Conservation (phyloP, 1,140 invertebrate species). For the Magallana ariakensis region DNA sequence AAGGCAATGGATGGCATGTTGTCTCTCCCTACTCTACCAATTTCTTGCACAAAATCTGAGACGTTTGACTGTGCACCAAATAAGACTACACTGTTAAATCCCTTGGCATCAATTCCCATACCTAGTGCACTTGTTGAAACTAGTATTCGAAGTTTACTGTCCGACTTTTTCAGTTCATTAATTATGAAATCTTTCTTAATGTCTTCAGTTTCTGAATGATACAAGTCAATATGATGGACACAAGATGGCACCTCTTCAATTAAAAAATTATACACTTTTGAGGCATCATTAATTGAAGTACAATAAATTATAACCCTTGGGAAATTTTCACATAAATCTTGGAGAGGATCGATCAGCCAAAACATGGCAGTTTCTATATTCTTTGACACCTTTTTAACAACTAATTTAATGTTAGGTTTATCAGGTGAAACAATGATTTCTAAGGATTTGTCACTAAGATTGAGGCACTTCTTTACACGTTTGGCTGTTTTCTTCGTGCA, state of each 20-base stretch:
- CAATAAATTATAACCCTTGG: conserved; percentile 42
- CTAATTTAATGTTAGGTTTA: conserved; percentile 19
- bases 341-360: conserved; percentile 44
- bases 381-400: background rate
- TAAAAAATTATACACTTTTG: conserved; percentile 42
- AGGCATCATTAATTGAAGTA: conserved; percentile 38
- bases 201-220: too few relatives aligned
- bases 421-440: conserved; percentile 13
- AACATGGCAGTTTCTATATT: conserved; percentile 26
- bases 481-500: conserved; percentile 15
- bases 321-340: conserved; percentile 12
- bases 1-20: too few relatives aligned
- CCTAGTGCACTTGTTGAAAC: too few relatives aligned
- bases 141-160: too few relatives aligned
- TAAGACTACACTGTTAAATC: too few relatives aligned
- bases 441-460: background rate
- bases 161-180: too few relatives aligned
- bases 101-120: too few relatives aligned
- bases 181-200: too few relatives aligned
- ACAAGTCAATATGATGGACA: too few relatives aligned
- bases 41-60: too few relatives aligned
- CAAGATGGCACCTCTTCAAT: conserved; percentile 24
- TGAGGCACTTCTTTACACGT: background rate
- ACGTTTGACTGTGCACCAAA: too few relatives aligned
- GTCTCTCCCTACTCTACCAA: too few relatives aligned